phyloP scores from a whole-genome alignment of 2,888 invertebrate species.

The Thumatha senex region DNA sequence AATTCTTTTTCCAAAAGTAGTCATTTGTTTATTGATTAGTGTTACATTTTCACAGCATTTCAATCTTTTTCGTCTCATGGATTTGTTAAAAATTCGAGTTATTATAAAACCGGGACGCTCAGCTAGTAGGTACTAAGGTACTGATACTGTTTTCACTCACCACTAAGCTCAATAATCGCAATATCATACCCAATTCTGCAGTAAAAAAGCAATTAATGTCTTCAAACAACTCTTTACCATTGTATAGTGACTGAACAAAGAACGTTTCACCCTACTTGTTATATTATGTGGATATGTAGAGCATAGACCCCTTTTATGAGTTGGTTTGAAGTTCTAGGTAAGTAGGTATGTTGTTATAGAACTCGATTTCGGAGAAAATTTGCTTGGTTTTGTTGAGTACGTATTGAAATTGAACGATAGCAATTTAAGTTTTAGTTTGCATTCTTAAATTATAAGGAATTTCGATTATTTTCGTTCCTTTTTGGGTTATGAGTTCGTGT shows the following conservation, averaged over 20 bases:
- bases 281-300: conserved; percentile 10
- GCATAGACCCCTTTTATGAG: conserved; percentile 10
- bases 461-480: no score
- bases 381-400: conserved; percentile 14
- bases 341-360: conserved; percentile 10
- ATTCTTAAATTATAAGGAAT: background rate
- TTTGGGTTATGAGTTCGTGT: no score
- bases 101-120: no score
- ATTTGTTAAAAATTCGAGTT: no score
- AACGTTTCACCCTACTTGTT: background rate
- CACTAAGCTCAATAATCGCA: no score
- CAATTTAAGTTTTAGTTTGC: conserved; percentile 1
- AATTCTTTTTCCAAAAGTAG: no score
- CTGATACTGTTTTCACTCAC: no score
- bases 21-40: no score
- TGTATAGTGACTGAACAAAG: conserved; percentile 18
- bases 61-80: no score
- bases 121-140: no score
- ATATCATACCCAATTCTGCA: no score
- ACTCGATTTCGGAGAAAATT: conserved; percentile 11
- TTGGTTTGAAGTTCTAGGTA: conserved; percentile 17
- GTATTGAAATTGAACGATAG: background rate
- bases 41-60: no score
- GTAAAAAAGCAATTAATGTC: conserved; percentile 24
- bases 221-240: conserved; percentile 14